These are phyloP conservation scores for Danionella cerebrum DNA, from an alignment of 2,113 vertebrate species.

Conservation along the genomic window DNA sequence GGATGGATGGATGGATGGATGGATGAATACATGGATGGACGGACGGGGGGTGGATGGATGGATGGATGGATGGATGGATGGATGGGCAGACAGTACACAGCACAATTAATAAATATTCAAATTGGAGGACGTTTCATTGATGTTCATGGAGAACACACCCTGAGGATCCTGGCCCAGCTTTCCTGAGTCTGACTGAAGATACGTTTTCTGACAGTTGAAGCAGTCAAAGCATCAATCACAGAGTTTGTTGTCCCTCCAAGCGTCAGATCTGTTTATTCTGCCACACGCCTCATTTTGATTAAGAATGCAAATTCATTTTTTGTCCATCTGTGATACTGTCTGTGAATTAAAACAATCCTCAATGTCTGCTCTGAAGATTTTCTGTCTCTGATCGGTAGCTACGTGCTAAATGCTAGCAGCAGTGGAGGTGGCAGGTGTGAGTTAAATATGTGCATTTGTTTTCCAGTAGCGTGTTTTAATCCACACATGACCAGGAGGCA, in stretches of 20 bases:
- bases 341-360: slow-evolving; percentile 42
- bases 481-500: slow-evolving; percentile 37
- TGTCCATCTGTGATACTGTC: slow-evolving; percentile 47
- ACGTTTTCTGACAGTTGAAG: slow-evolving; percentile 5
- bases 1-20: no score
- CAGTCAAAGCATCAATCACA: not conserved
- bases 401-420: slow-evolving; percentile 40
- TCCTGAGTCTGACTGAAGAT: no score
- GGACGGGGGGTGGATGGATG: no score
- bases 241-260: slow-evolving; percentile 29
- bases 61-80: no score
- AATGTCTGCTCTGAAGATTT: slow-evolving; percentile 33
- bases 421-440: slow-evolving; percentile 13
- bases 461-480: slow-evolving; percentile 34
- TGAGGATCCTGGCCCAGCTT: no score
- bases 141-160: no score
- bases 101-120: no score
- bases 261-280: slow-evolving; percentile 37
- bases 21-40: no score
- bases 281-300: slow-evolving; percentile 40
- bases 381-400: slow-evolving; percentile 5
- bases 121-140: no score
- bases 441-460: slow-evolving; percentile 38
- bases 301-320: slow-evolving; percentile 45
- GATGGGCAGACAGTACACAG: no score